Percentiles rank a stretch among this genome's conserved stretches.
These are phyloP conservation scores for Natator depressus DNA, from an alignment of 2,113 vertebrate species.

Conservation along the genomic window DNA sequence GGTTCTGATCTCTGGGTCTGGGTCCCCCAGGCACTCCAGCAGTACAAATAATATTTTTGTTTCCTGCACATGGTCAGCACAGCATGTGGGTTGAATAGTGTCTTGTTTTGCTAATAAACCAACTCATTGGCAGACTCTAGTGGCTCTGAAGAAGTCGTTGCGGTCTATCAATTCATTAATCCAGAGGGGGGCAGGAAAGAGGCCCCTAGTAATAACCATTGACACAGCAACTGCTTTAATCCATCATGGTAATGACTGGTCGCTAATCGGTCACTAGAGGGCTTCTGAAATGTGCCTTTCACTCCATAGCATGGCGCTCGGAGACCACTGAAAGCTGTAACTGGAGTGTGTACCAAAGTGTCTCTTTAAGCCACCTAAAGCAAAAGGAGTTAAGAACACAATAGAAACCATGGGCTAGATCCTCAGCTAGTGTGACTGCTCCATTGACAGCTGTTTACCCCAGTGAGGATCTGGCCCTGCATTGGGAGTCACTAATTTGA, in stretches of 20 bases:
- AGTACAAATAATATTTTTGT: not conserved
- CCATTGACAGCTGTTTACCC: no score
- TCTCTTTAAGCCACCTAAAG: not conserved
- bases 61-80: accelerated
- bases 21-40: accelerated
- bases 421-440: not conserved
- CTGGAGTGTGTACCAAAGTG: no score
- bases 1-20: not conserved
- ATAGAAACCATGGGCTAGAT: not conserved
- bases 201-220: constrained; percentile 60
- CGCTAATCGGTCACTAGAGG: constrained; percentile 6
- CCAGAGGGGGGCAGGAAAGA: constrained; percentile 51
- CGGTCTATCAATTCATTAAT: constrained; percentile 54
- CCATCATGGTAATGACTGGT: constrained; percentile 47
- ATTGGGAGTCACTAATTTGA: not conserved
- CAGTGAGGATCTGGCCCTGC: accelerated
- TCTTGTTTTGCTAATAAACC: not conserved
- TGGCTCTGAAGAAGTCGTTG: not conserved
- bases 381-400: not conserved
- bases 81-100: accelerated
- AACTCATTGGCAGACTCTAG: not conserved
- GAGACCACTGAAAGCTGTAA: not conserved
- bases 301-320: accelerated
- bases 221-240: constrained; percentile 57
- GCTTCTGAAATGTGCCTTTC: not conserved